Evolutionary conservation across 2,797 vertebrate species (phyloP).

Genomic region (Hypotaenidia philippensis): DNA sequence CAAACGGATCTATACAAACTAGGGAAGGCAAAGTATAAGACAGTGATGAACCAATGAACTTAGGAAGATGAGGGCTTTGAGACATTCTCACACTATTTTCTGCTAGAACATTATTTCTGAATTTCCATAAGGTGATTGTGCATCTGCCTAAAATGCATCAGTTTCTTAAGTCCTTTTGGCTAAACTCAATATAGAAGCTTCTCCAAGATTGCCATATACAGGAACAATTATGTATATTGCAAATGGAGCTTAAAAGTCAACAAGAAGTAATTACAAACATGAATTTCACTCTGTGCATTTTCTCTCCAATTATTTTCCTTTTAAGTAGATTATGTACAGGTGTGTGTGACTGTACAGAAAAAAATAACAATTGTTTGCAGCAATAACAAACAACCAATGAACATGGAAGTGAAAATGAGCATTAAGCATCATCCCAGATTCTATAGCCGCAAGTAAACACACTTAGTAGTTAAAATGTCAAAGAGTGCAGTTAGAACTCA

Average conservation of each 20-base stretch:
- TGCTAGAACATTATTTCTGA: neutral
- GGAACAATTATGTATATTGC: neutral
- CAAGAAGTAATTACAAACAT: neutral
- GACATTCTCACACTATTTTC: neutral
- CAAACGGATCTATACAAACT: neutral
- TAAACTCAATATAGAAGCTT: neutral
- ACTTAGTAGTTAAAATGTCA: neutral
- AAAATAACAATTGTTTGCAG: too few species aligned
- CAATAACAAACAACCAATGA: too few species aligned
- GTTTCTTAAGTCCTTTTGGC: neutral
- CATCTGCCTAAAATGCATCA: neutral
- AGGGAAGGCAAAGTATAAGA: neutral
- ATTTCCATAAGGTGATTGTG: neutral
- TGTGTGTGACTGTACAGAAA: neutral
- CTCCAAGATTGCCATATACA: neutral
- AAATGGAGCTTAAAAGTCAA: conserved; percentile 20
- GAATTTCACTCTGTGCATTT: neutral
- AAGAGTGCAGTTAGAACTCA: neutral
- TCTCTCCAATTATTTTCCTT: neutral
- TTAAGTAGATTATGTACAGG: neutral
- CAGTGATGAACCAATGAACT: neutral
- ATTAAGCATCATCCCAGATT: neutral
- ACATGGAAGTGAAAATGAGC: neutral
- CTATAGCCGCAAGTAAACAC: neutral
- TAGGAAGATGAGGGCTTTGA: neutral